Percentiles rank a stretch among this genome's conserved stretches.
Conservation (phyloP, 2,888 invertebrate genomes). For the Rhopalosiphum nymphaeae region DNA sequence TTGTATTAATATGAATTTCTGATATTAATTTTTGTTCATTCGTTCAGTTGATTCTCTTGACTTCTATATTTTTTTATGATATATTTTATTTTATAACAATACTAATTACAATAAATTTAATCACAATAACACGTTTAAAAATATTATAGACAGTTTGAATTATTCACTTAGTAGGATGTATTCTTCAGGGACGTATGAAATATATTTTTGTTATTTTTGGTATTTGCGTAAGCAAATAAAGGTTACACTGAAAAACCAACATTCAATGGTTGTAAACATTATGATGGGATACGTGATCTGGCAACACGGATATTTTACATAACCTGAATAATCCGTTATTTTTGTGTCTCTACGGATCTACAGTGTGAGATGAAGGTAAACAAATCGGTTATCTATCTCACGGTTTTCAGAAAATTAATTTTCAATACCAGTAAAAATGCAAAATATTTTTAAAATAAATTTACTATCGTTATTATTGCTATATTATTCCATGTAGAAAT, state of each 20-base stretch:
- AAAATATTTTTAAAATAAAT: conserved; percentile 1
- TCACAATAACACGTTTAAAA: not conserved
- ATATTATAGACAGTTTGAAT: not conserved
- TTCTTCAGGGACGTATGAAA: not conserved
- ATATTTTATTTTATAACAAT: not conserved
- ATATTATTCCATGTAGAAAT: not conserved
- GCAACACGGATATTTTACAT: conserved; percentile 30
- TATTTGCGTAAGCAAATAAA: conserved; percentile 10
- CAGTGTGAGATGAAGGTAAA: not conserved
- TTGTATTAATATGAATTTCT: not conserved
- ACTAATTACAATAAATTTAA: not conserved
- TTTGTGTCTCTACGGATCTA: conserved; percentile 1
- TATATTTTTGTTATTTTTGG: conserved; percentile 15
- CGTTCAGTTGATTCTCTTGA: not conserved
- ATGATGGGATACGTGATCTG: conserved; percentile 40
- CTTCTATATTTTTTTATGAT: not conserved
- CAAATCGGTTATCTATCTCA: conserved; percentile 1
- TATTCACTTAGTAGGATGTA: not conserved
- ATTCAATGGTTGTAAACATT: conserved; percentile 19
- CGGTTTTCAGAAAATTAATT: conserved; percentile 1
- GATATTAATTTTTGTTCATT: not conserved
- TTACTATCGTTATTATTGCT: not conserved
- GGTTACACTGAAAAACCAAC: not conserved
- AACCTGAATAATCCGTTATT: not conserved
- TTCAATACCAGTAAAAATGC: not conserved